Evolutionary conservation across 2,888 invertebrate genomes (phyloP).

Genomic region (Onthophagus sagittarius): DNA sequence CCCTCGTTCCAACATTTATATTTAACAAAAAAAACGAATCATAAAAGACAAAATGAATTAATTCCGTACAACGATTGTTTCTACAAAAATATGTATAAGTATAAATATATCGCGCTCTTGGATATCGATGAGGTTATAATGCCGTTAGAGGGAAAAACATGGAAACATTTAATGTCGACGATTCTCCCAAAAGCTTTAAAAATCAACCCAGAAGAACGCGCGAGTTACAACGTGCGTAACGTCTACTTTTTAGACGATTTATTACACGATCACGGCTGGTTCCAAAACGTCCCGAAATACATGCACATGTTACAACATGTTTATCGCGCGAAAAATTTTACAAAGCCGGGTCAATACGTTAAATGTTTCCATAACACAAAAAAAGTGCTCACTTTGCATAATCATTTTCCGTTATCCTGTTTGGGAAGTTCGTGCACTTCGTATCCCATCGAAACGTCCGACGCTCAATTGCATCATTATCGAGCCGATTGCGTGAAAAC

Average conservation of each 20-base stretch:
- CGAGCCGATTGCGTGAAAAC: conserved; percentile 88
- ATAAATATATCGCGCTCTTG: conserved; percentile 84
- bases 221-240: conserved; percentile 84
- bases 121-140: conserved; percentile 95
- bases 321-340: conserved; percentile 84
- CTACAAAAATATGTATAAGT: conserved; percentile 86
- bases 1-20: conserved; percentile 87
- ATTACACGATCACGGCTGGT: conserved; percentile 71
- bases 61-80: conserved; percentile 96
- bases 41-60: conserved; percentile 91
- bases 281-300: conserved; percentile 73
- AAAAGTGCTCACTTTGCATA: conserved; percentile 83
- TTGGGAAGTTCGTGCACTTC: conserved; percentile 79
- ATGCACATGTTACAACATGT: conserved; percentile 95
- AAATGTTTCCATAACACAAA: conserved; percentile 93
- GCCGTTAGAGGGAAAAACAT: conserved; percentile 69
- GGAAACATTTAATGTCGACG: conserved; percentile 75
- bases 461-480: conserved; percentile 91
- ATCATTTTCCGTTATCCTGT: conserved; percentile 88
- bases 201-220: conserved; percentile 63
- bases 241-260: conserved; percentile 89
- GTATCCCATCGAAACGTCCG: conserved; percentile 74
- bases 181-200: conserved; percentile 63
- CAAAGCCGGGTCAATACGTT: conserved; percentile 88
- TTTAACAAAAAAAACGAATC: conserved; percentile 84